A percentile compares a stretch with the other conserved stretches of the same genome.
Evolutionary conservation across 2,888 invertebrate species (phyloP).

Genomic region (Drosophila koepferae): DNA sequence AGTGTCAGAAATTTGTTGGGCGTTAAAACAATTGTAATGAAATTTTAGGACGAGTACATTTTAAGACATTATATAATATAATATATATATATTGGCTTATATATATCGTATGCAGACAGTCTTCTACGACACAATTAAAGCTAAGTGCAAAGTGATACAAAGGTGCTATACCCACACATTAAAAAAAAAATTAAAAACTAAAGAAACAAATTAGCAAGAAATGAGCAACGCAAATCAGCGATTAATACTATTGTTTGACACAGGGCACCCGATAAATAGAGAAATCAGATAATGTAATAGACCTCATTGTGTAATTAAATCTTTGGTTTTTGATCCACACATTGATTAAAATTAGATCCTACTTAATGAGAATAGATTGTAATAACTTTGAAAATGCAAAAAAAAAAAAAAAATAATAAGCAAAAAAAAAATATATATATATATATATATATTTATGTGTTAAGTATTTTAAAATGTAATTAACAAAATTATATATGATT

Average conservation of each 20-base stretch:
- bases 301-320: slow-evolving; percentile 65
- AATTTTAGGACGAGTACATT: slow-evolving; percentile 85
- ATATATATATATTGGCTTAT: no score
- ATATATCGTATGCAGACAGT: slow-evolving; percentile 62
- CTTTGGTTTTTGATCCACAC: slow-evolving; percentile 57
- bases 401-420: slow-evolving; percentile 34
- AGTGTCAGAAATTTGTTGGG: slow-evolving; percentile 92
- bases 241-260: slow-evolving; percentile 35
- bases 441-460: slow-evolving; percentile 68
- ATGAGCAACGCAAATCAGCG: slow-evolving; percentile 40
- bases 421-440: slow-evolving; percentile 22
- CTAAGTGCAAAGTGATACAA: slow-evolving; percentile 81
- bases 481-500: slow-evolving; percentile 39
- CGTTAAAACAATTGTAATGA: slow-evolving; percentile 91
- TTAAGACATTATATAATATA: slow-evolving; percentile 24
- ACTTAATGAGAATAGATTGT: slow-evolving; percentile 37
- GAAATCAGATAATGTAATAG: slow-evolving; percentile 33
- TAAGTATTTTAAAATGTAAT: slow-evolving; percentile 76
- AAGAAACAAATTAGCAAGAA: not conserved
- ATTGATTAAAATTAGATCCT: slow-evolving; percentile 34
- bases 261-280: slow-evolving; percentile 30
- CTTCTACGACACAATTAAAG: slow-evolving; percentile 63
- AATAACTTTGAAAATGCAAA: slow-evolving; percentile 48
- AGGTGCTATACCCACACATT: slow-evolving; percentile 81
- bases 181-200: slow-evolving; percentile 12